phyloP scores from a whole-genome alignment of 1,140 invertebrate species.

The Caerostris darwini region DNA sequence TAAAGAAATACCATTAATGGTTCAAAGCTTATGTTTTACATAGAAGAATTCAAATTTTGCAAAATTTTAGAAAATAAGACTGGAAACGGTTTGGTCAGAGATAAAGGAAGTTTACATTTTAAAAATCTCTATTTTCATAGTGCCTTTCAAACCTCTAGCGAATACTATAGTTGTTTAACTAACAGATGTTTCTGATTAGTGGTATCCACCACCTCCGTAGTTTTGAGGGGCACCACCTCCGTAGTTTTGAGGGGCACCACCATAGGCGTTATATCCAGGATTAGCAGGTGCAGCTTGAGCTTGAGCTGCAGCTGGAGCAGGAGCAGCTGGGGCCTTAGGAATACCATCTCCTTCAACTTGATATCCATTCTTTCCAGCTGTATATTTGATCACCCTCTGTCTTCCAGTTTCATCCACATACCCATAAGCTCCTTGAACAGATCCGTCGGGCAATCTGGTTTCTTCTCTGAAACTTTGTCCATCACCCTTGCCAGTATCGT shows the following conservation, averaged over 20 bases:
- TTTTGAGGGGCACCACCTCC: not conserved
- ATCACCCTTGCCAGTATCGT: conserved; percentile 78
- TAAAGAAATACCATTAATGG: too few species aligned
- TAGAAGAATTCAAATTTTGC: too few species aligned
- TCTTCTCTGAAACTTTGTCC: conserved; percentile 79
- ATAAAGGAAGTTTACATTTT: not conserved
- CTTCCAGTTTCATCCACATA: conserved; percentile 84
- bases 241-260: not conserved
- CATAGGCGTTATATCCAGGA: not conserved
- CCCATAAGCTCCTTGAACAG: conserved; percentile 85
- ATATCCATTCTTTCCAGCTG: conserved; percentile 86
- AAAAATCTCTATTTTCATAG: too few species aligned
- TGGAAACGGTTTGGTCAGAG: too few species aligned
- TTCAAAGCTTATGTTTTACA: too few species aligned
- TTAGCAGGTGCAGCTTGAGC: not conserved
- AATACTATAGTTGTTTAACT: not conserved
- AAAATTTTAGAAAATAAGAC: too few species aligned
- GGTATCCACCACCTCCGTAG: not conserved
- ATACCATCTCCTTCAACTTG: conserved; percentile 74
- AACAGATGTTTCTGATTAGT: not conserved
- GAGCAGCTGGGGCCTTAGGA: conserved; percentile 65
- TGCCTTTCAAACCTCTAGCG: not conserved
- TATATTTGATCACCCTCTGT: conserved; percentile 85
- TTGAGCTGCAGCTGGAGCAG: conserved; percentile 43
- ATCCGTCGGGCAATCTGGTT: conserved; percentile 79